Base-by-base conservation (phyloP, 2,888 invertebrate genomes). In the Julus scanicus region DNA sequence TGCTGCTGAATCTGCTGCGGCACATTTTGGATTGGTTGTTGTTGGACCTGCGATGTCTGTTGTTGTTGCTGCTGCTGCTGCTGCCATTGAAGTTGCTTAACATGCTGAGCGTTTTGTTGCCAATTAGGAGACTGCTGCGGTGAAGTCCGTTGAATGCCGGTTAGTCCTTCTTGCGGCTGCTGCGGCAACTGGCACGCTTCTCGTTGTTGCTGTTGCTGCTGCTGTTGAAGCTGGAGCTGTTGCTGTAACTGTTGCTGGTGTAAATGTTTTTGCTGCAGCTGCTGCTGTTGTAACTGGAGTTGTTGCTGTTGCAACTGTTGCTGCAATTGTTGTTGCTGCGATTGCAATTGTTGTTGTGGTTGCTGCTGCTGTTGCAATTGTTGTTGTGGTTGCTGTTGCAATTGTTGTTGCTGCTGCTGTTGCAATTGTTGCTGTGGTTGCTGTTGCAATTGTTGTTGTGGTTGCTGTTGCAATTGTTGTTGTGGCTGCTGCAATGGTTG, bases 131-230 rank as follows among this genome's bases (percentile, higher is more conserved):
- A 53, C 85, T 53, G 17, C 49, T 86, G 88, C 13, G 88, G 71
- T n/a, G 49, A n/a, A 88, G 93, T 93, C 89, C 93, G 93, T 57
- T 93, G 93, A 87, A 93, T 94, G 90, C 93, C 92, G n/a, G 17
- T 63, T n/a, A 63, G n/a, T 63, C 63, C 63, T n/a, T 63, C 63
- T 17, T 63, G 63, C 80, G 93, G 94, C 89, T 94, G 94, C 57
- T 94, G 91, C 90, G 94, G 94, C 90, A 94, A 94, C 90, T 89
- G 90, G 48, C 89, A 90, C 86, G n/a, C 29, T 48, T 88, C 48
- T 89, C 90, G 89, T 53, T 84, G 91, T 49, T 91, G 91, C 88
- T 91, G 91, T 89, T 90, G 89, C 53, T 84, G 91, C 49, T 91
- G 91, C 88, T 91, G 91, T 49, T 90, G 90, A 86, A 11, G 13